Evolutionary conservation across 1,140 invertebrate species (phyloP).

Genomic region (Plutomurus gul): DNA sequence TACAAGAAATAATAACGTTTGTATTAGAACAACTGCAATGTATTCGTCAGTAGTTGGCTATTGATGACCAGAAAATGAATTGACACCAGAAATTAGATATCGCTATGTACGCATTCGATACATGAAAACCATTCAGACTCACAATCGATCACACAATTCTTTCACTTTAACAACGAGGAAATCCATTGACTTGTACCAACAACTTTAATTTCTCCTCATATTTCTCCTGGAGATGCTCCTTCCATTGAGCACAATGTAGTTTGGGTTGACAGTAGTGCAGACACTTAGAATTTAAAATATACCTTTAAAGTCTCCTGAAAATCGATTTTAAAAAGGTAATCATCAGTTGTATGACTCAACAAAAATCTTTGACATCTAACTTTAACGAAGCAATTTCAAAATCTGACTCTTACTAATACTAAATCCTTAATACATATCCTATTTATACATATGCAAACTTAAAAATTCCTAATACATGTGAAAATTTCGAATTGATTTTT

Average conservation of each 20-base stretch:
- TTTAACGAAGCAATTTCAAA: neutral
- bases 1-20: constrained; percentile 9
- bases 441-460: neutral
- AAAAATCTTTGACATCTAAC: neutral
- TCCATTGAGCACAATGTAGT: neutral
- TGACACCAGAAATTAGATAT: constrained; percentile 20
- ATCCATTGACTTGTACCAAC: constrained; percentile 2
- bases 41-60: constrained; percentile 1
- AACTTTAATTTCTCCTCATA: constrained; percentile 8
- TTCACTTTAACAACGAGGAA: neutral
- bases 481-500: neutral
- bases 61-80: constrained; percentile 24
- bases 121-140: neutral
- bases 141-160: neutral
- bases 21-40: neutral
- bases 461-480: neutral
- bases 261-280: neutral
- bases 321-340: neutral
- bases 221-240: neutral
- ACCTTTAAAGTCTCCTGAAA: neutral
- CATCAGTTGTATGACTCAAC: neutral
- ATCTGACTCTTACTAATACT: neutral
- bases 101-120: neutral
- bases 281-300: neutral
- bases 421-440: too few species aligned